Conservation (phyloP, 35 echinoderm and acorn worm species). For the Amphiura filiformis region DNA sequence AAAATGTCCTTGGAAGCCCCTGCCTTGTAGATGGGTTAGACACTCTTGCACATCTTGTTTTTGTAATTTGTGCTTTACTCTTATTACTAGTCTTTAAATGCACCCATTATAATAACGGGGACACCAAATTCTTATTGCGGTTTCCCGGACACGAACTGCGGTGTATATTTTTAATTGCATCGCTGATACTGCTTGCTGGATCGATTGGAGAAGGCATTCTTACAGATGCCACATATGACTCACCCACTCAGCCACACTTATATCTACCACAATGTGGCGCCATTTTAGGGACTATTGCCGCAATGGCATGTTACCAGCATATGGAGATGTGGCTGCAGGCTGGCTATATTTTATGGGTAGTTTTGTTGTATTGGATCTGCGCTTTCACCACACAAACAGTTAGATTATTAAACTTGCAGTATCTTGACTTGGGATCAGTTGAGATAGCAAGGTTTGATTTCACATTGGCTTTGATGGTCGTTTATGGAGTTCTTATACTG, state of each 20-base stretch:
- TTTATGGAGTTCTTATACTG: slow-evolving; percentile 61
- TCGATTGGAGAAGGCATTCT: slow-evolving; percentile 55
- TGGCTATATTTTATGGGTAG: slow-evolving; percentile 26
- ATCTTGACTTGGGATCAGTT: background rate
- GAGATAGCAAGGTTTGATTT: slow-evolving; percentile 51
- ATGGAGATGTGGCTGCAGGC: slow-evolving; percentile 61
- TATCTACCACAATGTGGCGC: slow-evolving; percentile 21
- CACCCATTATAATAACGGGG: background rate
- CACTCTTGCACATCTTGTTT: slow-evolving; percentile 44
- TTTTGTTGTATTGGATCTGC: slow-evolving; percentile 45
- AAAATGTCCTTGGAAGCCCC: slow-evolving; percentile 54
- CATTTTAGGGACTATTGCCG: slow-evolving; percentile 11
- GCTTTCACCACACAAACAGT: slow-evolving; percentile 18
- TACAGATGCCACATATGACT: slow-evolving; percentile 40
- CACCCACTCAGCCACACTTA: slow-evolving; percentile 63
- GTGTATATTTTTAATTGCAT: slow-evolving; percentile 35
- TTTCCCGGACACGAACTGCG: slow-evolving; percentile 50
- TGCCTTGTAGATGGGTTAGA: slow-evolving; percentile 71
- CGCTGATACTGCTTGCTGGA: slow-evolving; percentile 12
- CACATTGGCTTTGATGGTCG: slow-evolving; percentile 25
- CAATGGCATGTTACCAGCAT: slow-evolving; percentile 51
- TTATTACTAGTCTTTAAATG: slow-evolving; percentile 49
- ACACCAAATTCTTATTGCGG: slow-evolving; percentile 35
- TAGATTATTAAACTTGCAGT: slow-evolving; percentile 32
- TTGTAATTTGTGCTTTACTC: slow-evolving; percentile 56